Base-by-base conservation (phyloP, 2,797 vertebrate species). In the Pachyuromys duprasi region DNA sequence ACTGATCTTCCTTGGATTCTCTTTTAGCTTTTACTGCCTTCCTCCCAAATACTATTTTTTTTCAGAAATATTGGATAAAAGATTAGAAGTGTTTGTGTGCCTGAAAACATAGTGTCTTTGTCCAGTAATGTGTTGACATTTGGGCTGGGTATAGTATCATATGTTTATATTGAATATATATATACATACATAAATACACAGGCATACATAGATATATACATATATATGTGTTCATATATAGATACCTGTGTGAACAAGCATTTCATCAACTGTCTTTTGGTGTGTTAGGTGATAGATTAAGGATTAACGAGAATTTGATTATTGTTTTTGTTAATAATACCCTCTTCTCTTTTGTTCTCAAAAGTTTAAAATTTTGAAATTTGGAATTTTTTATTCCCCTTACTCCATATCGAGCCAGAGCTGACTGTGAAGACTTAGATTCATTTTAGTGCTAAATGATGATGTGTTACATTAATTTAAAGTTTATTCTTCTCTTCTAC, bases 381-480 rank as follows among this genome's bases (percentile, higher is more conserved):
- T 74, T 90, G 39, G 78, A 62, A 81, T 86, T 45, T 82, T 92
- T 74, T 33, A 45, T 82, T 89, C 8, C 57, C 3, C 7, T 55
- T 83, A 12, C 26, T 94, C 65, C 20, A 12, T 31, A 75, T 82
- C 39, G 31, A 49, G 62, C 20, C 17, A 45, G n/a, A 4, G 13
- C 69, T 69, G 3, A 72, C 93, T 94, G 26, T 62, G 13, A 95
- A 69, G 57, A 53, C 22, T 67, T 89, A 75, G 39, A 63, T 91
- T 17, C 31, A 65, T 69, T 89, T 86, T 8, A 79, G 7, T 69
- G 89, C 26, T 88, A 94, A 69, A 55, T 53, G 24, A 17, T 24
- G 63, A 95, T 22, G 22, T 82, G 67, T 69, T 88, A 17, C 24
- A 65, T 76, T 94, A 36, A 33, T 94, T 84, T 33, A 81, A 91